These are phyloP conservation scores for Scortum barcoo DNA, from an alignment of 2,113 vertebrate species.

Conservation along the genomic window DNA sequence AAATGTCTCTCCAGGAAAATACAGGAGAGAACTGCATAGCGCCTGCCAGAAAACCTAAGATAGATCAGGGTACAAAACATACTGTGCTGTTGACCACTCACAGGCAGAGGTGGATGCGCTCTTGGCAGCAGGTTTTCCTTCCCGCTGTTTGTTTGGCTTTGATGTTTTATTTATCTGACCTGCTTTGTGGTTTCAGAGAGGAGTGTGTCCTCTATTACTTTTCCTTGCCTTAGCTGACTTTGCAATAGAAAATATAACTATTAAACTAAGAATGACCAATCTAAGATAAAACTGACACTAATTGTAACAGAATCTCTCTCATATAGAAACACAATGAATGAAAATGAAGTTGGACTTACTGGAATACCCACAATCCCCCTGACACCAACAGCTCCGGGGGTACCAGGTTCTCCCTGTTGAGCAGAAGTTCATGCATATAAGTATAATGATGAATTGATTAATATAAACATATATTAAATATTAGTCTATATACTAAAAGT, in stretches of 20 bases:
- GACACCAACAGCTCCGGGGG: constrained; percentile 78
- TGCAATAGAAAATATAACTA: background rate
- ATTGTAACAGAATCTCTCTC: background rate
- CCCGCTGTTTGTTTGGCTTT: constrained; percentile 26
- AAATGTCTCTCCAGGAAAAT: background rate
- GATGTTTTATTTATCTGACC: constrained; percentile 42
- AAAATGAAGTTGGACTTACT: constrained; percentile 74
- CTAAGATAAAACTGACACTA: background rate
- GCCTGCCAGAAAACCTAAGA: background rate
- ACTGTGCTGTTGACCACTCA: background rate
- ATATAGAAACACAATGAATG: background rate
- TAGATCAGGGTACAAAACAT: background rate
- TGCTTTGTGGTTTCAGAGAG: constrained; percentile 19
- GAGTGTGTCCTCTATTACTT: background rate
- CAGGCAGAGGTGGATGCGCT: background rate
- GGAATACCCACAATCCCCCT: constrained; percentile 86
- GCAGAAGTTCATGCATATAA: background rate
- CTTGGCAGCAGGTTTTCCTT: background rate
- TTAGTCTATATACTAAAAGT: background rate
- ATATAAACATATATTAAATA: background rate
- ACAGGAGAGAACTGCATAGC: background rate
- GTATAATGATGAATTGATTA: background rate
- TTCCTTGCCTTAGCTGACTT: background rate
- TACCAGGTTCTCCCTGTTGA: constrained; percentile 83
- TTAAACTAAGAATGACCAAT: background rate